Evolutionary conservation across 1,140 invertebrate species (phyloP), one percentile per base, ranked within the genome.

Genomic region (Mylabris phalerata): DNA sequence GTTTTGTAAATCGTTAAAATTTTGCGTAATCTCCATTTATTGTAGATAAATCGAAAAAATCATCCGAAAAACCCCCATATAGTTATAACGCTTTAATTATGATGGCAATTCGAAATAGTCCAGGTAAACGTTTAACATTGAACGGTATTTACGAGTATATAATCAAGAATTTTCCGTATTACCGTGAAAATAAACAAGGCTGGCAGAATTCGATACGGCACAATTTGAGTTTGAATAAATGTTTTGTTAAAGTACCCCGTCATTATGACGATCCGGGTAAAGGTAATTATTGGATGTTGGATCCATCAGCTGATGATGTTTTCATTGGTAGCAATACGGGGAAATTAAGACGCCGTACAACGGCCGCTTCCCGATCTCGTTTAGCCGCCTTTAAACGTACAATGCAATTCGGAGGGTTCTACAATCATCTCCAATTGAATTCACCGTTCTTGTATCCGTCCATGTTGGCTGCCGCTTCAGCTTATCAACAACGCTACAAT

Each of bases 71-170:
- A 69, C 97, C 97, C 0, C 92, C 94, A 0, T 99, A 94, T 77
- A 96, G 93, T 71, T 99, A 99, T 79, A 99, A 98, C 76, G 95
- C 96, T 0, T 80, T 99, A 9, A 99, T 99, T 67, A 98, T 98
- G 94, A 98, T 99, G 95, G 97, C 97, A n/a, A 98, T 99, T 13
- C 87, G 93, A 63, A 73, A 72, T 50, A 95, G 92, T 71, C 88
- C 89, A 0, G 93, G 97, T 67, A 98, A 97, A 72, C 79, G 95
- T 11, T 81, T 99, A 1, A 99, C 97, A 0, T 78, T 99, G 0
- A 98, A 97, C 72, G 96, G 95, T 10, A 99, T 99, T 66, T 99
- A 99, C 77, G 96, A 99, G 72, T 99, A 95, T 76, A 99, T 99
- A 60, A 98, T 98, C 91, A 88, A 89, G 63, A 93, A 97, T 71